A percentile compares a stretch with the other conserved stretches of the same genome.
These are phyloP conservation scores for Drosophila peninsularis DNA, from an alignment of 2,888 invertebrate genomes.

Conservation along the genomic window DNA sequence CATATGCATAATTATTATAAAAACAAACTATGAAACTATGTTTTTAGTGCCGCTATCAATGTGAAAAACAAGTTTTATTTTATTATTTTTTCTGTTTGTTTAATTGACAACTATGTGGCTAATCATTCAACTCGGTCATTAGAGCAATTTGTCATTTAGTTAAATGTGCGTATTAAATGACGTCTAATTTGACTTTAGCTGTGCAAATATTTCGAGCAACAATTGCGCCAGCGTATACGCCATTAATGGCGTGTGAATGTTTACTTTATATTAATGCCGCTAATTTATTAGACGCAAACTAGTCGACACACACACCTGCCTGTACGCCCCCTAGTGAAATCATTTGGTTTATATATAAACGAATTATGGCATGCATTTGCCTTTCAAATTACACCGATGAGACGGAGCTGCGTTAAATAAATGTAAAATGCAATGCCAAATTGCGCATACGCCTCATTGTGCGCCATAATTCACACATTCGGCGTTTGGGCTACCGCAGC, in stretches of 20 bases:
- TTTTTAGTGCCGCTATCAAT: slow-evolving; percentile 3
- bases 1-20: background rate
- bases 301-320: slow-evolving; percentile 4
- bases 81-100: background rate
- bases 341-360: slow-evolving; percentile 72
- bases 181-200: slow-evolving; percentile 57
- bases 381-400: slow-evolving; percentile 38
- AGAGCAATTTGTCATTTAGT: slow-evolving; percentile 57
- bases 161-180: slow-evolving; percentile 69
- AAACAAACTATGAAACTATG: background rate
- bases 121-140: slow-evolving; percentile 24
- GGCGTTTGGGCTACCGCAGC: slow-evolving; percentile 30
- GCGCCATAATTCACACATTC: slow-evolving; percentile 61
- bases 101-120: slow-evolving; percentile 19
- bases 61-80: background rate
- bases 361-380: slow-evolving; percentile 69
- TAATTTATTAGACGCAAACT: slow-evolving; percentile 64
- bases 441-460: slow-evolving; percentile 50
- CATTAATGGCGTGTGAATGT: slow-evolving; percentile 61
- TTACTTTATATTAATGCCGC: slow-evolving; percentile 54
- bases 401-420: slow-evolving; percentile 2
- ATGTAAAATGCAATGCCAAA: slow-evolving; percentile 50
- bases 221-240: slow-evolving; percentile 26
- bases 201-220: slow-evolving; percentile 20
- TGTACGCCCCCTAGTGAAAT: slow-evolving; percentile 58